These are phyloP conservation scores for Parnassius smintheus DNA, from an alignment of 2,888 invertebrate genomes.

Conservation along the genomic window DNA sequence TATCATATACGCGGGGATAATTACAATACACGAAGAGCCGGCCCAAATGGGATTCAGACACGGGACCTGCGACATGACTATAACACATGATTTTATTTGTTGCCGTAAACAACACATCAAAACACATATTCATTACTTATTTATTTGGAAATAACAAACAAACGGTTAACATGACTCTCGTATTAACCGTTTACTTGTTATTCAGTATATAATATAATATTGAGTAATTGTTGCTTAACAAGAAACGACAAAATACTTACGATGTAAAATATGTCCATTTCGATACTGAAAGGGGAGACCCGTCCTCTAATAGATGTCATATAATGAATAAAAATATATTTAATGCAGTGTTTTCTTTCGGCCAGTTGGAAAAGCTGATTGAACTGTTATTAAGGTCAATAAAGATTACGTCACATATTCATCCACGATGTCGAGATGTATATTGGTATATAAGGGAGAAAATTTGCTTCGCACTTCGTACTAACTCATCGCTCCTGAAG, in stretches of 20 bases:
- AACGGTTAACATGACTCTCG: not conserved
- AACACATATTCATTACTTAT: too few species aligned
- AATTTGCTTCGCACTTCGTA: conserved; percentile 34
- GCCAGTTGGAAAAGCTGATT: not conserved
- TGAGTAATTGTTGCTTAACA: not conserved
- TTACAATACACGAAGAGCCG: too few species aligned
- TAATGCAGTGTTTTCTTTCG: conserved; percentile 16
- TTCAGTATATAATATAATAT: too few species aligned
- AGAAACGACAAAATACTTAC: not conserved
- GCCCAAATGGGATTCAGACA: too few species aligned
- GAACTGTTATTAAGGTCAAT: not conserved
- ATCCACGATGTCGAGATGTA: conserved; percentile 21
- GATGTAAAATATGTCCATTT: too few species aligned
- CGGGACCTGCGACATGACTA: too few species aligned
- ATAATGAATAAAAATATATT: conserved; percentile 13
- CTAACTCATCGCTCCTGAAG: conserved; percentile 34
- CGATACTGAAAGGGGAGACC: conserved; percentile 8
- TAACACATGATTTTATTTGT: too few species aligned
- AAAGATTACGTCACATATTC: not conserved
- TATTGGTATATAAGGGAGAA: conserved; percentile 48
- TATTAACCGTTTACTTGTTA: too few species aligned
- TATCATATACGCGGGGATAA: too few species aligned
- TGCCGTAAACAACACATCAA: too few species aligned
- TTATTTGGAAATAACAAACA: too few species aligned
- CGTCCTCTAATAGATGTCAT: conserved; percentile 13